phyloP scores from a whole-genome alignment of 2,113 vertebrate genomes.

The Euleptes europaea region DNA sequence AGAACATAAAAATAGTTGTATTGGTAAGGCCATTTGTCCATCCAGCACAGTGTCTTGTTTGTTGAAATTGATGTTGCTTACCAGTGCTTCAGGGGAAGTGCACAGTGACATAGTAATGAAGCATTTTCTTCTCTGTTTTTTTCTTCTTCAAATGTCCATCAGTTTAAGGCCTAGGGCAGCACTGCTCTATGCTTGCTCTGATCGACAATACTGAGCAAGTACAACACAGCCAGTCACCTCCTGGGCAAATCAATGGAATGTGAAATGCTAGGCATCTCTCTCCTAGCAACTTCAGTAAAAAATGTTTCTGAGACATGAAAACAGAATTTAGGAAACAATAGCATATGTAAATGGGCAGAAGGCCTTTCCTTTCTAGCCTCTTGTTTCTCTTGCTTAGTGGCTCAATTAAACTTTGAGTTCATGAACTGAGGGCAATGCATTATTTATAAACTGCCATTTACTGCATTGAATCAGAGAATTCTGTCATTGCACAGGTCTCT shows the following conservation, averaged over 20 bases:
- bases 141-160: not conserved
- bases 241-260: not conserved
- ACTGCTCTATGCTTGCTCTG: not conserved
- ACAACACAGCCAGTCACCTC: not conserved
- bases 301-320: not conserved
- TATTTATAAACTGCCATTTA: too few relatives aligned
- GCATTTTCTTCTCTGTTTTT: not conserved
- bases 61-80: not conserved
- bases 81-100: not conserved
- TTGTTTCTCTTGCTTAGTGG: too few relatives aligned
- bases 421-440: too few relatives aligned
- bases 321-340: not conserved
- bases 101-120: not conserved
- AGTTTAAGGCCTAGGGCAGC: conserved; percentile 7
- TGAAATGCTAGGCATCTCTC: not conserved
- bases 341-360: not conserved
- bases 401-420: too few relatives aligned
- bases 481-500: too few relatives aligned
- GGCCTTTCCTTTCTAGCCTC: not conserved
- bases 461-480: too few relatives aligned
- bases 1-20: not conserved
- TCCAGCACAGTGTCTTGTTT: not conserved
- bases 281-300: not conserved
- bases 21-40: not conserved
- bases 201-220: conserved; percentile 2